Base-by-base conservation (phyloP, 1,140 invertebrate genomes). In the Lerema accius region DNA sequence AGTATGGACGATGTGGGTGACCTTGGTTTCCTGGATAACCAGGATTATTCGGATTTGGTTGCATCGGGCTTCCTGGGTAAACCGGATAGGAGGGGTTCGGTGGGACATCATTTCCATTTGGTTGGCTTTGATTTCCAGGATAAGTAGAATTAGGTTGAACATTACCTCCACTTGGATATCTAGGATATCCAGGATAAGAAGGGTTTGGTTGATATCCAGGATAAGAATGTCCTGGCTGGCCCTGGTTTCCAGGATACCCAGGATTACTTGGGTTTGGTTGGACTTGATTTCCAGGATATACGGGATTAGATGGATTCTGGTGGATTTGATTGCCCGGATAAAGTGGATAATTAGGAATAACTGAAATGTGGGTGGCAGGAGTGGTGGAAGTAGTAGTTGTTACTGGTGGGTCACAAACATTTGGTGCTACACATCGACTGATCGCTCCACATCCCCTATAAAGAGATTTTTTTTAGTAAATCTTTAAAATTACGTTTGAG, bases 341-440 rank as follows among this genome's bases (percentile, higher is more conserved):
- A 14, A 67, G 40, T 7, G 73, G 69, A 17, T 69, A 45, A 39
- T 61, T 67, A 13, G 49, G 65, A 10, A 58, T 43, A 19, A 42
- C 28, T 1, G 67, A 49, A 0, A 64, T 63, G 14, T 69, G 48
- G 16, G 42, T 65, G 0, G 64, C 53, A 15, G 55, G 61, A 9
- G 61, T 37, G 9, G 65, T 67, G 53, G 48, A 62, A 51, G 14
- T 45, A 5, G 32, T 66, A 19, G 53, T 53, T 48, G 64, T 69
- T 15, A 65, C 28, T n/a, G 74, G 67, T 42, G 49, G 67, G 15
- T 78, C 82, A 55, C 94, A 95, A 2, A 74, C 75, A 19, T 94
- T 87, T 0, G 94, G 94, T 0, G 84, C 88, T 14, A 90, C 62
- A 66, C 94, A 95, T 13, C 78, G 76, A 0, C 92, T 91, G 55